Conservation (phyloP, 37 sponge, comb jelly and placozoan species). For the Petrosia ficiformis region DNA sequence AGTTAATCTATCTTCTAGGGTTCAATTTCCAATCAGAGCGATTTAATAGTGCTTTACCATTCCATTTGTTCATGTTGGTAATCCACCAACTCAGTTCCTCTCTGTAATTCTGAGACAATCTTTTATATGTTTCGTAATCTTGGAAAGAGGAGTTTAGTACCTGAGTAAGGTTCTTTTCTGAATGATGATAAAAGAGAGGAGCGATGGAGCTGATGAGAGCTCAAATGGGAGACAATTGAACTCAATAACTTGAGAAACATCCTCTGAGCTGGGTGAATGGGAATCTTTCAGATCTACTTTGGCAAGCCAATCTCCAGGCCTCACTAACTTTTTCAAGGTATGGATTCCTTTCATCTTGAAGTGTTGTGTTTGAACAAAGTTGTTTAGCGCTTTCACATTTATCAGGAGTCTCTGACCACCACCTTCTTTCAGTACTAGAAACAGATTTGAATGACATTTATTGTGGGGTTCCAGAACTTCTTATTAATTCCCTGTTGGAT, state of each 20-base stretch:
- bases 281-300: slow-evolving; percentile 52
- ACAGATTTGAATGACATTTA: too few relatives aligned
- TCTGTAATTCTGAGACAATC: not conserved
- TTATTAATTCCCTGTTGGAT: slow-evolving; percentile 4
- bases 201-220: slow-evolving; percentile 4
- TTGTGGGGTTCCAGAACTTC: not conserved
- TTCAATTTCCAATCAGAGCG: too few relatives aligned
- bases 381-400: too few relatives aligned
- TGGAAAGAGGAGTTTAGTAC: not conserved
- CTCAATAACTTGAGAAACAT: slow-evolving; percentile 5
- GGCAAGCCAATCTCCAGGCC: slow-evolving; percentile 26
- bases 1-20: not conserved
- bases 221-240: slow-evolving; percentile 15
- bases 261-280: slow-evolving; percentile 14
- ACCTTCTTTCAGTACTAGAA: too few relatives aligned
- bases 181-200: slow-evolving; percentile 26
- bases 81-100: slow-evolving; percentile 36
- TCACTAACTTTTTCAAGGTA: too few relatives aligned
- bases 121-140: not conserved
- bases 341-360: too few relatives aligned
- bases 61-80: slow-evolving; percentile 3
- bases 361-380: too few relatives aligned
- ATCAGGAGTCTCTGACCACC: too few relatives aligned
- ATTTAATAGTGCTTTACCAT: slow-evolving; percentile 5
- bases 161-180: slow-evolving; percentile 8